A percentile compares a stretch with the other conserved stretches of the same genome.
These are phyloP conservation scores for Cantharis flavilabris DNA, from an alignment of 2,888 invertebrate genomes.

Conservation along the genomic window DNA sequence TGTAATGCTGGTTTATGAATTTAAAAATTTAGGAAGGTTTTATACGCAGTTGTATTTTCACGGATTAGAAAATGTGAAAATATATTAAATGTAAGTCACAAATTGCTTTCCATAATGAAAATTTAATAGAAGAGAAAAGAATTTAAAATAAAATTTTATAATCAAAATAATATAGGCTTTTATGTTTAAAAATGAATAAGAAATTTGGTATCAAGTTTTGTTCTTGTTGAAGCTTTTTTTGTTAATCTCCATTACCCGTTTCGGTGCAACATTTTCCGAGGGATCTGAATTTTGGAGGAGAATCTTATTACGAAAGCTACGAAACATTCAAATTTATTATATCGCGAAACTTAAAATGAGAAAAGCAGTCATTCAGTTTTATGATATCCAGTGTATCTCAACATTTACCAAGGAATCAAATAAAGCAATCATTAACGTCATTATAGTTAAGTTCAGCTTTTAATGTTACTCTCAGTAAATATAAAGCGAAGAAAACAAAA, in stretches of 20 bases:
- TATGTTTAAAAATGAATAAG: not conserved
- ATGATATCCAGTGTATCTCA: constrained; percentile 13
- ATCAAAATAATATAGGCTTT: not conserved
- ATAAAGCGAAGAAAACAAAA: not conserved
- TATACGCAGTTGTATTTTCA: not conserved
- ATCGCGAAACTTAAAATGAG: constrained; percentile 27
- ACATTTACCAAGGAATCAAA: not conserved
- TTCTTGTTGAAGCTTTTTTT: not conserved
- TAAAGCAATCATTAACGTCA: not conserved
- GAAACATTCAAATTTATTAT: constrained; percentile 35
- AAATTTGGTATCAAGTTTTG: not conserved
- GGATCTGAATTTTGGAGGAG: constrained; percentile 23
- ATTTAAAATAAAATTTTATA: too few species aligned
- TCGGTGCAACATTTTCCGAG: constrained; percentile 1
- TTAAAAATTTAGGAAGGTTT: not conserved
- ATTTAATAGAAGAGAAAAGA: not conserved
- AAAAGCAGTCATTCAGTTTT: constrained; percentile 18
- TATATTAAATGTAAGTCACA: not conserved
- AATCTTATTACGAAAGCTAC: constrained; percentile 23
- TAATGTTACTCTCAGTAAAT: not conserved
- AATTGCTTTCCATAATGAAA: not conserved
- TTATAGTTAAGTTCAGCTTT: not conserved
- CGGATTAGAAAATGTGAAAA: not conserved
- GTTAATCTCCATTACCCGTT: not conserved
- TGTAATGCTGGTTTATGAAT: not conserved